Base-by-base conservation (phyloP, 2,888 invertebrate species). In the Blomia tropicalis region DNA sequence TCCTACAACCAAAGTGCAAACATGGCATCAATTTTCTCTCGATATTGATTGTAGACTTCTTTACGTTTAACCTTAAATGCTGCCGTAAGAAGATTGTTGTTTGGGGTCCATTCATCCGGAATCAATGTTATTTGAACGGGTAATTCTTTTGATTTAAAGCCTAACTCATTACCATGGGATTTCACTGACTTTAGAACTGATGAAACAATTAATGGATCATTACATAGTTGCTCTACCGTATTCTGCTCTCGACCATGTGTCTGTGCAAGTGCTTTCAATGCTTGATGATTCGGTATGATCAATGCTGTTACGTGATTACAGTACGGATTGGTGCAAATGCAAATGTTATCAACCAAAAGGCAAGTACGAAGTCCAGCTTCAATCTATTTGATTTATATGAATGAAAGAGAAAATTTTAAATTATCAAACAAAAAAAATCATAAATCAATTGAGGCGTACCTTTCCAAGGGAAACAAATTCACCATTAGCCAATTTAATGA, bases 391-490 rank as follows among this genome's bases (percentile, higher is more conserved):
- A 30, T 4, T 3, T n/a, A 5, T 36, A 7, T 7, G 17, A 36
- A 36, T 11, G 36, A 11, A 11, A 36, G 36, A 11, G 17, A 17
- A 36, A 36, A 11, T 36, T 36, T 36, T 36, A 17, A 36, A 36
- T 36, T 17, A 7, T 36, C 36, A 36, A 11, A 7, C 17, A 11
- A 36, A 36, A 17, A 36, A 7, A 14, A 2, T n/a, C n/a, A n/a
- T n/a, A n/a, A n/a, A n/a, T n/a, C n/a, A n/a, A n/a, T n/a, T 17
- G 17, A 7, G n/a, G 23, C 36, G 25, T 43, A 95, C 91, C 77
- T 92, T 92, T 66, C 92, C 92, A 58, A 98, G 79, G 0, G 95
- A 95, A 25, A 98, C 89, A 75, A 96, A 98, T 76, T 98, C 98
- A 67, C 98, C 98, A 30, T 89, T 86, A 75, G 95, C 92, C 61